Conservation (phyloP, 2,888 invertebrate genomes). For the Oscheius sp. region DNA sequence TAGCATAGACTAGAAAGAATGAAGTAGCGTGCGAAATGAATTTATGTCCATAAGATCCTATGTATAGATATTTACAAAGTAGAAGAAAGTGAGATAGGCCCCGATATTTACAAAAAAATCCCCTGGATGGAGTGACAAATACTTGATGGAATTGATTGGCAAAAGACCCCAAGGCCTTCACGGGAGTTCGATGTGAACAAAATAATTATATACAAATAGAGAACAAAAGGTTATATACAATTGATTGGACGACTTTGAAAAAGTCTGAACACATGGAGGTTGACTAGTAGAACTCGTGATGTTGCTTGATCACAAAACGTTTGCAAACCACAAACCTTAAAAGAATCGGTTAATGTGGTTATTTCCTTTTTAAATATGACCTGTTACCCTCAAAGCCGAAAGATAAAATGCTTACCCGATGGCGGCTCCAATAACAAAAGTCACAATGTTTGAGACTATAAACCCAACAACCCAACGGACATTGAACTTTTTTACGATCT, state of each 20-base stretch:
- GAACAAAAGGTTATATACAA: conserved; percentile 6
- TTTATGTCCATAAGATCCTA: neutral
- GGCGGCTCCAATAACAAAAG: conserved; percentile 87
- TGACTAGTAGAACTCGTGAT: conserved; percentile 29
- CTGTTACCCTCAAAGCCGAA: neutral
- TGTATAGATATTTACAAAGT: conserved; percentile 11
- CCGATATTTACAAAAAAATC: conserved; percentile 28
- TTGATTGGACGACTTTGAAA: neutral
- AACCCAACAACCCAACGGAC: conserved; percentile 82
- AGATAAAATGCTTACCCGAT: conserved; percentile 78
- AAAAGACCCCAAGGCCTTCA: conserved; percentile 18
- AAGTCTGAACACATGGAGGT: conserved; percentile 7
- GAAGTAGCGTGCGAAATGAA: neutral
- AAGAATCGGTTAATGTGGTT: too few relatives aligned
- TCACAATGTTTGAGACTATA: conserved; percentile 87
- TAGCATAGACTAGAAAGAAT: conserved; percentile 33
- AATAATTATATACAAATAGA: conserved; percentile 2
- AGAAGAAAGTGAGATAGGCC: conserved; percentile 26
- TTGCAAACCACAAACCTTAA: conserved; percentile 65
- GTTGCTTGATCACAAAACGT: conserved; percentile 37
- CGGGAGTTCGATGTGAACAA: conserved; percentile 25
- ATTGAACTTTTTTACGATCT: conserved; percentile 45
- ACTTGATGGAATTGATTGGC: conserved; percentile 21
- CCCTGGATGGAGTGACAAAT: conserved; percentile 15
- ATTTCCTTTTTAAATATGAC: too few relatives aligned